Evolutionary conservation across 2,113 vertebrate genomes (phyloP).

Genomic region (Laticauda colubrina): DNA sequence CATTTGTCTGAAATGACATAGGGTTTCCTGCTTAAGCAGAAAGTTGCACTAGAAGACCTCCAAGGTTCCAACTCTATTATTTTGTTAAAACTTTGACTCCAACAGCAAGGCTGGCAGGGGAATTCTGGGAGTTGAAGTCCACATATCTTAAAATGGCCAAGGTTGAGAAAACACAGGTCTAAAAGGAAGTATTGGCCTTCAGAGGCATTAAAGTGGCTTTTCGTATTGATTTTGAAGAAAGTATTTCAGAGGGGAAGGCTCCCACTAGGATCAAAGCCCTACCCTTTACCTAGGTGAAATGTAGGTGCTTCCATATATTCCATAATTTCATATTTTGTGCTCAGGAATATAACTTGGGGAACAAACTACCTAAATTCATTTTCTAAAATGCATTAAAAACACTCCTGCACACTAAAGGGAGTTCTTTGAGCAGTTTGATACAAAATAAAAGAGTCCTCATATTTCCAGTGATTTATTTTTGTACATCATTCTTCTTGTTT

Average conservation of each 20-base stretch:
- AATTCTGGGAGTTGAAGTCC: not conserved
- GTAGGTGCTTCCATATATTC: not conserved
- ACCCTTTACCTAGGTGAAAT: not conserved
- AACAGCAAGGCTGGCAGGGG: not conserved
- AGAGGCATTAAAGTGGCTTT: not conserved
- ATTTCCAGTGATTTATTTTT: not conserved
- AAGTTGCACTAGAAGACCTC: not conserved
- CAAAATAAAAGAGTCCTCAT: not conserved
- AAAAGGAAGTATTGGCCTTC: not conserved
- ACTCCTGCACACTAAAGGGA: too few relatives aligned
- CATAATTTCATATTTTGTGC: not conserved
- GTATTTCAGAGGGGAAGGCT: not conserved
- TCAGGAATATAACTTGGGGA: not conserved
- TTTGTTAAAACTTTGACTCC: too few relatives aligned
- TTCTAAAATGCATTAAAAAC: not conserved
- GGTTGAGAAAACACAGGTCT: not conserved
- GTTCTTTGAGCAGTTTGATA: not conserved
- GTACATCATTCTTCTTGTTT: not conserved
- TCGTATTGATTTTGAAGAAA: not conserved
- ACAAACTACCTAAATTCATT: not conserved
- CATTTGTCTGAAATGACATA: too few relatives aligned
- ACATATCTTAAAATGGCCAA: not conserved
- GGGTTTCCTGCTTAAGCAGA: not conserved
- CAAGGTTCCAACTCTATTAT: too few relatives aligned
- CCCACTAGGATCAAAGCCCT: not conserved